Percentiles rank a stretch among this genome's conserved stretches.
phyloP scores from a whole-genome alignment of 37 sponge, comb jelly and placozoan species.

The Dysidea cf. avara region DNA sequence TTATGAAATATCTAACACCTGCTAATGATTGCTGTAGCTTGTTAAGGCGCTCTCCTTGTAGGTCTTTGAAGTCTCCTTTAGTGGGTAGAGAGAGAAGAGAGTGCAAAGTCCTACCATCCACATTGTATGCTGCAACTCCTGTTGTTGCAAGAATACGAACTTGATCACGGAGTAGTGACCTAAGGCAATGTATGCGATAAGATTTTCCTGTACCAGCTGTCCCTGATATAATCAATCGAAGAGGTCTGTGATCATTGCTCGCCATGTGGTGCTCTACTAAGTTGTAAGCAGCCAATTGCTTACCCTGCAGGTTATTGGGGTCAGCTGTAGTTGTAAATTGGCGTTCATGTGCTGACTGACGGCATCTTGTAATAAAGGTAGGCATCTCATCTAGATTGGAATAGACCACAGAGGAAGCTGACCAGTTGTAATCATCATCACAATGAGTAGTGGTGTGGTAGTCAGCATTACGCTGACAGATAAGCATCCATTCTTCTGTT shows the following conservation, averaged over 20 bases:
- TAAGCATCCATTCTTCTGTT: constrained; percentile 51
- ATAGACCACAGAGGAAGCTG: constrained; percentile 7
- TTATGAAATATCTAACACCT: constrained; percentile 48
- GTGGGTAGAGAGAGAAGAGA: constrained; percentile 35
- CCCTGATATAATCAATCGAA: constrained; percentile 32
- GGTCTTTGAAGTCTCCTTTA: constrained; percentile 35
- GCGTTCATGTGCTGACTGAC: constrained; percentile 1
- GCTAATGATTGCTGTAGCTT: constrained; percentile 33
- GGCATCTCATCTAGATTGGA: constrained; percentile 37
- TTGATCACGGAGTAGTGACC: constrained; percentile 19
- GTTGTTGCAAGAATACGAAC: constrained; percentile 47
- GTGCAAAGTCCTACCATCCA: constrained; percentile 47
- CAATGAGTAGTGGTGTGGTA: neutral
- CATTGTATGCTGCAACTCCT: constrained; percentile 57
- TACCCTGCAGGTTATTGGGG: constrained; percentile 26
- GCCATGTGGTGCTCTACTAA: constrained; percentile 21
- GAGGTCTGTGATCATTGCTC: neutral
- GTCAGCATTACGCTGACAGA: constrained; percentile 26
- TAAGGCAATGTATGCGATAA: constrained; percentile 43
- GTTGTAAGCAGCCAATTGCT: constrained; percentile 40
- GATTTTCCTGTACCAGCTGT: constrained; percentile 47
- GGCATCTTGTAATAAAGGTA: constrained; percentile 8
- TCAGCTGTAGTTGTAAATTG: constrained; percentile 34
- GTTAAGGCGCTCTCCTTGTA: constrained; percentile 38
- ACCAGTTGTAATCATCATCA: constrained; percentile 26